A percentile compares a stretch with the other conserved stretches of the same genome.
Conservation (phyloP, 53 echinoderm and acorn worm species). For the Zoroaster sp. region DNA sequence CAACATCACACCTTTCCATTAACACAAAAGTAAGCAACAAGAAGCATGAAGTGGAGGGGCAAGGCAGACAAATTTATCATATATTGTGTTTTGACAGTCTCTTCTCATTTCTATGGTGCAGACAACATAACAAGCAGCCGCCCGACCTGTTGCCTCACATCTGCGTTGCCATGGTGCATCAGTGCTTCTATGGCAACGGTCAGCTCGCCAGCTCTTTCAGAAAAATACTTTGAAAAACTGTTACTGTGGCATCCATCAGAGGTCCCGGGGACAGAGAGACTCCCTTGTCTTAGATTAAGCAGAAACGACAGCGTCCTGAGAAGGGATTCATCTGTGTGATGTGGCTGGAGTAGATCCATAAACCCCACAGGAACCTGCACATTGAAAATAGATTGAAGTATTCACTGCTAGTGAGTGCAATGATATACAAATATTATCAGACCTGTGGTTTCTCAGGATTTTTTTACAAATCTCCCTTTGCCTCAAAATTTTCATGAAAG, state of each 20-base stretch:
- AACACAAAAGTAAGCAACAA: too few species aligned
- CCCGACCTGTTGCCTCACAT: constrained; percentile 6
- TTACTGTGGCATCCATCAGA: neutral
- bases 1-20: too few species aligned
- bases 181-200: neutral
- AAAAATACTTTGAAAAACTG: neutral
- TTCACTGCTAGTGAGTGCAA: too few species aligned
- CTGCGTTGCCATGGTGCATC: constrained; percentile 21
- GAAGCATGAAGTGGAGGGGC: too few species aligned
- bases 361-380: constrained; percentile 13
- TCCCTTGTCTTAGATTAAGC: constrained; percentile 5
- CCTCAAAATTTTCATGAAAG: too few species aligned
- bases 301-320: constrained; percentile 29
- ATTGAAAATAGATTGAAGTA: neutral
- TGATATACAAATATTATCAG: too few species aligned
- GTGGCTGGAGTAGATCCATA: neutral
- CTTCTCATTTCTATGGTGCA: neutral
- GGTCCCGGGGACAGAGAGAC: neutral
- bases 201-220: neutral
- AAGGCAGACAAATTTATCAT: too few species aligned
- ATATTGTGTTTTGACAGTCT: too few species aligned
- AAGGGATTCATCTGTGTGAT: constrained; percentile 20
- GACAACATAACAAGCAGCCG: constrained; percentile 24
- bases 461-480: too few species aligned
- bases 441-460: too few species aligned